Base-by-base conservation (phyloP, 2,888 invertebrate genomes). In the Cephus sareptanus region DNA sequence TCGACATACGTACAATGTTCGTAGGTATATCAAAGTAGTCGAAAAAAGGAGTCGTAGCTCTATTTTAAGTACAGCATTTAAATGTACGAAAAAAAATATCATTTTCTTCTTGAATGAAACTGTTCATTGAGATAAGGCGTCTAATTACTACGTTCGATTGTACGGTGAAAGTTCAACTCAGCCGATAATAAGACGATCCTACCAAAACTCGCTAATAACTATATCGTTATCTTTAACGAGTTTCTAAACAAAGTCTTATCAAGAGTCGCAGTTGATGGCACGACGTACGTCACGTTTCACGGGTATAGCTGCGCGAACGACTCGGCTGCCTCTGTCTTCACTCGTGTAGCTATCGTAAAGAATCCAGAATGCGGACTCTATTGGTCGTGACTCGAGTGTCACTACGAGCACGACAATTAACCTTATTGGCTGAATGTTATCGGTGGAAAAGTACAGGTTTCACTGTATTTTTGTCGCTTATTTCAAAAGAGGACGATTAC, bases 391-490 rank as follows among this genome's bases (percentile, higher is more conserved):
- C 76, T 33, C 68, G 68, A 69, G 33, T 35, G 34, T 34, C 76
- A 30, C 74, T 30, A 35, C n/a, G 12, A 31, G n/a, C 37, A 35
- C 75, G 71, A 78, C 78, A 78, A 80, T 81, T 79, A 78, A 81
- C 69, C 74, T 76, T 77, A 81, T 81, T 75, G 80, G 77, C 78
- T 73, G 73, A 76, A 78, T 74, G 75, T 75, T 77, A 74, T 83
- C 75, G 81, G 81, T 75, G 82, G 79, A 82, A 83, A 83, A 83
- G 77, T 83, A 80, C 79, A 33, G 37, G 31, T 69, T 73, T 33
- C 70, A 11, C 11, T 33, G 70, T 30, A 33, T 33, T 70, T 70
- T 30, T 40, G 40, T 40, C 23, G 40, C 40, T 23, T 23, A 4
- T 6, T 40, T 40, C 40, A 0, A 15, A 13, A 37, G 37, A 13